Evolutionary conservation across 1,140 invertebrate species (phyloP), one percentile per base, ranked within the genome.

Genomic region (Lysiphlebus fabarum): DNA sequence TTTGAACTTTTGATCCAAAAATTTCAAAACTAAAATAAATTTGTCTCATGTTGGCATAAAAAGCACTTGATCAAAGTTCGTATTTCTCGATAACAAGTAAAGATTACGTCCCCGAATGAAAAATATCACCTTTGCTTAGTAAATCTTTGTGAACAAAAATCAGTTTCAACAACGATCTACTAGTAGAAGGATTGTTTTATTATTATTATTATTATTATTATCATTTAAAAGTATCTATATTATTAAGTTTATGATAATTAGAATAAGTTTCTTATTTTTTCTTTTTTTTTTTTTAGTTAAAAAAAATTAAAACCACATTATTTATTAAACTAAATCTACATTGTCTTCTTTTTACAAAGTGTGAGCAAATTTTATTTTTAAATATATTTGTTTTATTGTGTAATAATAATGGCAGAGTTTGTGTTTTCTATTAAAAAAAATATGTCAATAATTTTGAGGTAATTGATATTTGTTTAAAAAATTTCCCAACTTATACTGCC

Each of bases 71-170:
- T 36, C 58, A 60, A 60, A 60, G 58, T 60, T 51, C 58, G 53
- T 45, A 26, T 26, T 26, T 17, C 33, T 44, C 44, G 58, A 60
- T 60, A 60, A 60, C 58, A 37, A 60, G 51, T 17, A 7, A 50
- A 12, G 44, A 55, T 60, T 60, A 60, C 40, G 37, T 34, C 45
- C 53, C 53, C 53, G 44, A 38, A 53, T 51, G 38, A 26, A 4
- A 26, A 26, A 55, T 54, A 43, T 60, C 58, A 60, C 58, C 58
- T 60, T 55, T 55, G 58, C 12, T 40, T 60, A 54, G 58, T 55
- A 53, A 37, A 55, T 38, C 36, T 26, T 34, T 60, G 40, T 36
- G 42, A 50, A 26, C 49, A 36, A 37, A 55, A 45, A 57, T 57
- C 58, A 60, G 58, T 60, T 51, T 49, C 45, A 53, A 17, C 58